Evolutionary conservation across 2,113 vertebrate species (phyloP), one percentile per base, ranked within the genome.

Genomic region (Rhinichthys klamathensis): DNA sequence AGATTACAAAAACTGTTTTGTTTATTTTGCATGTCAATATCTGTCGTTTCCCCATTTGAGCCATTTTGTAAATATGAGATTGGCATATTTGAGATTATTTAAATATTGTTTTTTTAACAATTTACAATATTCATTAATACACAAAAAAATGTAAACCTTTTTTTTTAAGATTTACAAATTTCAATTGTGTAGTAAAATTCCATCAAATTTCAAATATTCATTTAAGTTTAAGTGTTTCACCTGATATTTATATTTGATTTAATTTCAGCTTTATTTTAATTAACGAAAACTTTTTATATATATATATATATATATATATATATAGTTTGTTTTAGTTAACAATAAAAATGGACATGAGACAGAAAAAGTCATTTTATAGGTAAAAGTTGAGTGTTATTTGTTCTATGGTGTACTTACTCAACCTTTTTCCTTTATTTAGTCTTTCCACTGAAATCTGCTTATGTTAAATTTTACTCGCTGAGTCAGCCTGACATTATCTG

Each of bases 391-490:
- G 38, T 16, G 70, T 73, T n/a, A n/a, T 1, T 15, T 73, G 38
- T 27, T 74, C 12, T 73, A 3, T 46, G 70, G 41, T 73, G n/a
- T 16, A 13, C 2, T 5, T 27, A 25, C 41, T 7, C 3, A 3
- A 46, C 10, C 23, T 49, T 35, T 38, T 72, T 30, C 9, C 10
- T 70, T 73, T 35, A 13, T 54, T 46, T 73, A 75, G 32, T 46
- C 25, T 49, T 21, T 30, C 27, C 38, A 35, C 77, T 84, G 18
- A 87, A 91, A 90, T 90, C 51, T 91, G 73, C 46, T 41, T 38
- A 35, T 10, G 75, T 32, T 84, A 30, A 49, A 60, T 35, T 18
- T 38, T 4, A 21, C 32, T 56, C n/a, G n/a, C 80, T 63, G 23
- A 87, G 54, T 46, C 15, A 49, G 54, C n/a, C 46, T 82, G 83